Evolutionary conservation across 2,888 invertebrate species (phyloP).

Genomic region (Copidosoma aretas): DNA sequence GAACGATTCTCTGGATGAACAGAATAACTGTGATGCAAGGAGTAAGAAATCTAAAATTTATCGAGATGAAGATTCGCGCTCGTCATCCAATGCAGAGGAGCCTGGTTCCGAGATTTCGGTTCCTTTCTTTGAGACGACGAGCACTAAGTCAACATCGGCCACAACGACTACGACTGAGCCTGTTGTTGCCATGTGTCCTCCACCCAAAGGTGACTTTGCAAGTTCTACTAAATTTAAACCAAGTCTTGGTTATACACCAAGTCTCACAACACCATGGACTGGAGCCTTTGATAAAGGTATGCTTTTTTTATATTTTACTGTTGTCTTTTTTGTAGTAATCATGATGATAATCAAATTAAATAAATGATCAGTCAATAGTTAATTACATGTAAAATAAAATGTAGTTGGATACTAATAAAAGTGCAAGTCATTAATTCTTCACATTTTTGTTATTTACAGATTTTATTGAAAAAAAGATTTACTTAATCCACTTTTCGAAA

Average conservation of each 20-base stretch:
- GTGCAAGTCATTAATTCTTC: background rate
- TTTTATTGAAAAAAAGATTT: background rate
- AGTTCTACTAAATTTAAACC: constrained; percentile 13
- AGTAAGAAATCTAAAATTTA: background rate
- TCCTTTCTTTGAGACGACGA: constrained; percentile 4
- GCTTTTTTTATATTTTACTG: too few relatives aligned
- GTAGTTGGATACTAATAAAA: background rate
- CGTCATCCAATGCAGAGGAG: constrained; percentile 15
- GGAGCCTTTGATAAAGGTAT: constrained; percentile 17
- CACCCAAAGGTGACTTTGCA: constrained; percentile 21
- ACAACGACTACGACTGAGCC: constrained; percentile 10
- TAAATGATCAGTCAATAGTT: background rate
- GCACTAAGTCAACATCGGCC: background rate
- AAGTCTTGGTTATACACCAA: constrained; percentile 33
- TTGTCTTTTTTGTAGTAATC: background rate
- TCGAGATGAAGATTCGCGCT: constrained; percentile 6
- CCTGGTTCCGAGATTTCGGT: constrained; percentile 15
- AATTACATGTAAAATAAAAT: background rate
- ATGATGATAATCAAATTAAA: background rate
- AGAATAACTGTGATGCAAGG: constrained; percentile 16
- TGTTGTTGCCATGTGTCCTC: constrained; percentile 34
- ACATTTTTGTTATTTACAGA: constrained; percentile 1
- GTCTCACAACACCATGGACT: constrained; percentile 24
- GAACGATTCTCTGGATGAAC: background rate
- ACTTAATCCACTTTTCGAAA: background rate